Base-by-base conservation (phyloP, 2,113 vertebrate genomes). In the Urocitellus parryii region DNA sequence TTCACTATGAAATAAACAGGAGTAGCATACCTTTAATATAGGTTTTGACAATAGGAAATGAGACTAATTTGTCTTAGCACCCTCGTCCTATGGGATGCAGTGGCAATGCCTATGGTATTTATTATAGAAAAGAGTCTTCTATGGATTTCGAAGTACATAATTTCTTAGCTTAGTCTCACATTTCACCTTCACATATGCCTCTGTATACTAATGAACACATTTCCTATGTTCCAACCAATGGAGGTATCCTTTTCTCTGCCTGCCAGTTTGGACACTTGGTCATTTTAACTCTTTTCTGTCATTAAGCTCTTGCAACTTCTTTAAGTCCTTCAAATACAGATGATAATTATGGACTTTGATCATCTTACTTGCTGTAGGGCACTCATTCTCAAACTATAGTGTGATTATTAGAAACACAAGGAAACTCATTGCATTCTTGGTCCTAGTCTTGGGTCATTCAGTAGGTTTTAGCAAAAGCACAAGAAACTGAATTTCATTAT, bases 21-120 rank as follows among this genome's bases (percentile, higher is more conserved):
- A 86, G 24, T 91, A 96, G 51, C 29, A 82, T 39, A 70, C 72
- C 10, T 98, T 97, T 81, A 97, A 92, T 94, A 96, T 53, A 88
- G 91, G 61, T 91, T 97, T 97, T 97, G 90, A 97, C 42, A 97
- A 89, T 79, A 97, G 85, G 87, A 98, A 97, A 88, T 48, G 79
- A 96, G 88, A 96, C 68, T 85, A 95, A 88, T 67, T 93, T 94
- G 58, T 80, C 93, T 90, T 61, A 93, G 72, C 32, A 86, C 70
- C 76, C 17, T 85, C 79, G 72, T 34, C 83, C 11, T 56, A 58
- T 65, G 79, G 65, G 89, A 67, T 88, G 61, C 34, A 90, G 67
- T 84, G 72, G 74, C n/a, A 95, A 96, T 85, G 27, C 11, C 78
- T 81, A 80, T 94, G 68, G 67, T 91, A 2, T 77, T 96, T 97